Base-by-base conservation (phyloP, 2,888 invertebrate genomes). In the Perizoma flavofasciatum region DNA sequence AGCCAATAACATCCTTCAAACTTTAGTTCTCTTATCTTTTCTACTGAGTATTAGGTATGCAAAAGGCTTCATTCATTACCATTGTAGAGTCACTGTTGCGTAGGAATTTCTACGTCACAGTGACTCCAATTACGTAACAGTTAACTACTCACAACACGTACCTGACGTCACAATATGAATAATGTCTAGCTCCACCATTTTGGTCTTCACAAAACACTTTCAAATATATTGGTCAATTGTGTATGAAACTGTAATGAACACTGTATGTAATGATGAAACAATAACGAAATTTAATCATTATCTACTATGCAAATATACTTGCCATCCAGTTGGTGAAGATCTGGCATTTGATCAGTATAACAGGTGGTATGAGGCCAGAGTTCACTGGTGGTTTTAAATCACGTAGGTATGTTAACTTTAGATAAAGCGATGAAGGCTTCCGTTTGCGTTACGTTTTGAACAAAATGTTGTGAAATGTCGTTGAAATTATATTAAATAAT, bases 231-330 rank as follows among this genome's bases (percentile, higher is more conserved):
- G 4, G 40, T 40, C 4, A 40, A 40, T 5, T 40, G 11, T 44
- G 6, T 3, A 44, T 5, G 5, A 11, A 44, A 44, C 6, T 1
- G 2, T 44, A 22, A 22, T 44, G 4, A 11, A 40, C n/a, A 40
- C 40, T 46, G 33, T 8, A 48, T 6, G 11, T 37, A 37, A 47
- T 45, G 37, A 35, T 32, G 33, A 49, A 46, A 53, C 39, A 22
- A 22, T 22, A 22, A 1, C 22, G 22, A 22, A 22, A 22, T 2
- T 22, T 22, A 22, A 22, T 48, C 8, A 54, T 59, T 54, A 64
- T 52, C 52, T 55, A 48, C 45, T 53, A 41, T 46, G 43, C 39
- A 48, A 53, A 63, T 43, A 53, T 37, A n/a, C 11, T 45, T n/a
- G 34, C 7, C 7, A 44, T 7, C 59, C 49, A 60, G 45, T 44